Evolutionary conservation across 2,888 invertebrate genomes (phyloP).

Genomic region (Lumbricus terrestris): DNA sequence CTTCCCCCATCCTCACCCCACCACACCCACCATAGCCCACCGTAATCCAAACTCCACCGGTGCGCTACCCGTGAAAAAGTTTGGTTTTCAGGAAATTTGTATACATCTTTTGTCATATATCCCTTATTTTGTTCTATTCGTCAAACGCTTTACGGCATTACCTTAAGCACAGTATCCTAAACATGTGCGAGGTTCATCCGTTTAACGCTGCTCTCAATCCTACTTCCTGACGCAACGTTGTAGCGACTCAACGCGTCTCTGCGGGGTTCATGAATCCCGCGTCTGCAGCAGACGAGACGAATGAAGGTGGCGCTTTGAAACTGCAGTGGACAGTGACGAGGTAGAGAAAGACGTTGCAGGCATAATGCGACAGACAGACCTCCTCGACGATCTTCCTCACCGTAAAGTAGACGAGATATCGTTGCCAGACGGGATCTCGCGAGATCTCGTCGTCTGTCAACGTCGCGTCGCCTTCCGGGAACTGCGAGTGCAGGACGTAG

Average conservation of each 20-base stretch:
- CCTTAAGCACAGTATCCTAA: too few relatives aligned
- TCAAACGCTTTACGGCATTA: too few relatives aligned
- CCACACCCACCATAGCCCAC: too few relatives aligned
- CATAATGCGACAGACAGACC: constrained; percentile 51
- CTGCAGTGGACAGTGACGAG: constrained; percentile 45
- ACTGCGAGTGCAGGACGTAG: constrained; percentile 47
- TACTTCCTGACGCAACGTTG: too few relatives aligned
- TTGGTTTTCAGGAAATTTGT: too few relatives aligned
- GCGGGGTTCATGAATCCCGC: neutral
- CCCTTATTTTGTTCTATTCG: too few relatives aligned
- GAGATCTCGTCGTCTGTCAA: constrained; percentile 43
- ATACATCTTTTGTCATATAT: too few relatives aligned
- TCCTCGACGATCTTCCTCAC: constrained; percentile 47
- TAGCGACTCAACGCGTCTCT: too few relatives aligned
- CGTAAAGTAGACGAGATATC: constrained; percentile 42
- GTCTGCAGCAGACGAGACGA: neutral
- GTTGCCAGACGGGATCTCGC: constrained; percentile 45
- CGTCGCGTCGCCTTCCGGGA: constrained; percentile 43
- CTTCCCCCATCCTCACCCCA: too few relatives aligned
- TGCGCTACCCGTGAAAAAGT: too few relatives aligned
- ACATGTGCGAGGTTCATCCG: neutral
- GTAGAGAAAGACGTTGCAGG: constrained; percentile 52
- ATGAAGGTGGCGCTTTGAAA: constrained; percentile 41
- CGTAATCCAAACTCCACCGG: too few relatives aligned
- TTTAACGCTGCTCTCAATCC: neutral